Conservation (phyloP, 2,113 vertebrate species). For the Elachura formosa region DNA sequence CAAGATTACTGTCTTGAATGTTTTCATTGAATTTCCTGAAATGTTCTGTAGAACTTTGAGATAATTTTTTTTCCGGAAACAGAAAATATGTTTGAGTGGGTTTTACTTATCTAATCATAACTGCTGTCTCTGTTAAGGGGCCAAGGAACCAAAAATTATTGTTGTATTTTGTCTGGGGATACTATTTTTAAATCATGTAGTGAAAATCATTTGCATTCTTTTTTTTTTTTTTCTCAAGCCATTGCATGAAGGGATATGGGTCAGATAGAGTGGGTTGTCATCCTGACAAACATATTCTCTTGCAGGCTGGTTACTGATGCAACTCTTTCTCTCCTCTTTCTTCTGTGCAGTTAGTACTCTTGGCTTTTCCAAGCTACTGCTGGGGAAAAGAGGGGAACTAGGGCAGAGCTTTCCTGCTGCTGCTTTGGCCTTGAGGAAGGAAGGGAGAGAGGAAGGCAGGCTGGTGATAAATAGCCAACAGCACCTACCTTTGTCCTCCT, state of each 20-base stretch:
- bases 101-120: background rate
- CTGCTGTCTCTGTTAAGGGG: background rate
- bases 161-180: background rate
- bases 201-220: background rate
- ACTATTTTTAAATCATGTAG: background rate
- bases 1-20: background rate
- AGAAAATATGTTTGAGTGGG: background rate
- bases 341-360: background rate
- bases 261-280: background rate
- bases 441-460: background rate
- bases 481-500: background rate
- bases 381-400: background rate
- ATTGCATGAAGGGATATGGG: background rate
- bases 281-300: background rate
- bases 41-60: background rate
- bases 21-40: background rate
- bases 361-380: background rate
- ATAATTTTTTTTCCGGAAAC: background rate
- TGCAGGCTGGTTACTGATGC: background rate
- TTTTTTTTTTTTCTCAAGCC: accelerated
- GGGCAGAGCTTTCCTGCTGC: background rate
- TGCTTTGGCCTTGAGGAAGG: background rate
- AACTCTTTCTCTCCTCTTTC: background rate
- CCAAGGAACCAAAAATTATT: background rate
- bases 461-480: background rate